A percentile compares a stretch with the other conserved stretches of the same genome.
Evolutionary conservation across 2,113 vertebrate genomes (phyloP).

Genomic region (Castor canadensis): DNA sequence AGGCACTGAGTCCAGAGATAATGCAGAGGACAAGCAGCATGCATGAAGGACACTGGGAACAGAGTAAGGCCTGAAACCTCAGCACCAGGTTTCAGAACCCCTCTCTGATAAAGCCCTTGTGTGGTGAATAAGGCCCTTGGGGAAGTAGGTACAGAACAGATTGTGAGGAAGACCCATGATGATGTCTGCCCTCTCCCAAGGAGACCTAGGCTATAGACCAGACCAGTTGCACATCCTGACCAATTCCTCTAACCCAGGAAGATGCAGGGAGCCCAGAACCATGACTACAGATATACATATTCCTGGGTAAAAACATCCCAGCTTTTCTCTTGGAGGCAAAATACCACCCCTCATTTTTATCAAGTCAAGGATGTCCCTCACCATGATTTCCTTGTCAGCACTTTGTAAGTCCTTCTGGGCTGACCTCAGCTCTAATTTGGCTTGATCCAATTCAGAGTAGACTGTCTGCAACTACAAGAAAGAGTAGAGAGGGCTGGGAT

Average conservation of each 20-base stretch:
- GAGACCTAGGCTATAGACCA: background rate
- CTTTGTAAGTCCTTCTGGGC: conserved; percentile 91
- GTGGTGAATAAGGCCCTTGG: background rate
- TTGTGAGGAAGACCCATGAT: background rate
- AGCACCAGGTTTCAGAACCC: background rate
- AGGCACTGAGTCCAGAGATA: background rate
- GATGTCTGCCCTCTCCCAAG: background rate
- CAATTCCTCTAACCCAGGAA: background rate
- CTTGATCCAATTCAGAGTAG: conserved; percentile 83
- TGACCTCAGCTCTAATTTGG: conserved; percentile 89
- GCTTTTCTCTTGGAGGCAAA: background rate
- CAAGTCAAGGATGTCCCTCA: conserved; percentile 73
- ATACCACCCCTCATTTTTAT: background rate
- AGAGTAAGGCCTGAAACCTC: background rate
- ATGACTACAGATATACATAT: background rate
- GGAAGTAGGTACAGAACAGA: background rate
- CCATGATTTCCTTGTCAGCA: conserved; percentile 94
- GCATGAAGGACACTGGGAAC: background rate
- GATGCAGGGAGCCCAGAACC: background rate
- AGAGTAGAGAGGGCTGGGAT: conserved; percentile 1
- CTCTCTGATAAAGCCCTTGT: background rate
- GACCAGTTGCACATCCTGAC: background rate
- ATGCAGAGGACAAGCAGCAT: background rate
- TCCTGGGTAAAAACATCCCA: background rate
- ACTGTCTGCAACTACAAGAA: conserved; percentile 89